These are phyloP conservation scores for Zelleria hepariella DNA, from an alignment of 2,888 invertebrate species.

Conservation along the genomic window DNA sequence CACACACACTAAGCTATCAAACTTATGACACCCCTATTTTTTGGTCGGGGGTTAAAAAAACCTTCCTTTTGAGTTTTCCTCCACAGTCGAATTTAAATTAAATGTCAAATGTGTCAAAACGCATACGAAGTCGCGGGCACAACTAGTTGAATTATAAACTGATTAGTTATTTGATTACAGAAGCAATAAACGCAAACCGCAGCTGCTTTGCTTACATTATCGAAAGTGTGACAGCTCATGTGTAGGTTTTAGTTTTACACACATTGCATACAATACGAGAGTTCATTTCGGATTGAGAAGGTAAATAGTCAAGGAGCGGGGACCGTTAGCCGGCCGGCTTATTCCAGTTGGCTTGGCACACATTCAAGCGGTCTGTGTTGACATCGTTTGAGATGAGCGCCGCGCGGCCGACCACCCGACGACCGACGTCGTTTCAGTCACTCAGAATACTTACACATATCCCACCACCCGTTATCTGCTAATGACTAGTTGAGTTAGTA, in stretches of 20 bases:
- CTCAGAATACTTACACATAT: slow-evolving; percentile 15
- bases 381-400: slow-evolving; percentile 37
- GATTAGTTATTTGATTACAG: not conserved
- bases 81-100: no score
- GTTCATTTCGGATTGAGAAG: slow-evolving; percentile 24
- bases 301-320: slow-evolving; percentile 37
- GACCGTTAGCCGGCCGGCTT: slow-evolving; percentile 35
- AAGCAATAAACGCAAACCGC: not conserved
- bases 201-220: not conserved
- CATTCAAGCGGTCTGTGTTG: slow-evolving; percentile 34
- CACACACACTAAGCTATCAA: no score
- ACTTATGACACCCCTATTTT: no score
- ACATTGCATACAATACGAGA: not conserved
- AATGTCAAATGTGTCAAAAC: no score
- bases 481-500: not conserved
- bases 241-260: not conserved
- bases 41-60: no score
- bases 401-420: slow-evolving; percentile 10
- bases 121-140: no score
- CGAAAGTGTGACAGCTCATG: not conserved
- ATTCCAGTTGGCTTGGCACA: slow-evolving; percentile 44
- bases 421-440: slow-evolving; percentile 18
- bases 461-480: slow-evolving; percentile 13
- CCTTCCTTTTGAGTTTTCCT: no score
- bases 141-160: not conserved